Percentiles rank a stretch among this genome's conserved stretches.
Evolutionary conservation across 2,797 vertebrate genomes (phyloP).

Genomic region (Varecia variegata): DNA sequence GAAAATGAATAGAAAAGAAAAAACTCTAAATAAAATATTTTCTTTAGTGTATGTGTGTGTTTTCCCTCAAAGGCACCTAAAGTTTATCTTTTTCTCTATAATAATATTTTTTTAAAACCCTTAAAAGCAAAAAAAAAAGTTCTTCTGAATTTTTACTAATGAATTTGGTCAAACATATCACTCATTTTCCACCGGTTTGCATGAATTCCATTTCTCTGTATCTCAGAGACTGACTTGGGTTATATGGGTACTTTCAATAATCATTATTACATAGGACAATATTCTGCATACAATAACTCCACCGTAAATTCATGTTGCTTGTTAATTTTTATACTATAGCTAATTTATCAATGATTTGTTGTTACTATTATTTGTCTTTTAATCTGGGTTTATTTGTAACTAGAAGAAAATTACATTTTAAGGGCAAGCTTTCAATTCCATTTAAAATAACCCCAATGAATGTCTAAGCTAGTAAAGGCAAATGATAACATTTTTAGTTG

Average conservation of each 20-base stretch:
- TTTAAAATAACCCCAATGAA: slow-evolving; percentile 17
- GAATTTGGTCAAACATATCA: neutral
- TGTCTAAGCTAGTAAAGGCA: neutral
- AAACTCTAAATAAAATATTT: neutral
- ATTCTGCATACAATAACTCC: neutral
- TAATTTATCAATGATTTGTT: neutral
- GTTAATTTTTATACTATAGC: neutral
- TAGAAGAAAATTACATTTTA: slow-evolving; percentile 35
- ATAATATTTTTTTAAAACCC: neutral
- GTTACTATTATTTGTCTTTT: neutral
- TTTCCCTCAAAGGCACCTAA: neutral
- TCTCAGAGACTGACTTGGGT: neutral
- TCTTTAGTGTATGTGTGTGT: neutral
- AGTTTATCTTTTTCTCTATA: neutral
- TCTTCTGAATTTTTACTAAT: slow-evolving; percentile 2
- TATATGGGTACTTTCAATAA: neutral
- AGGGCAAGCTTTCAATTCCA: neutral
- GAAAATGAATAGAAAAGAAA: neutral
- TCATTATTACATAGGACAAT: neutral
- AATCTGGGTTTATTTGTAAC: neutral
- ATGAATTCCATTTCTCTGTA: neutral
- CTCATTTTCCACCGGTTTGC: neutral
- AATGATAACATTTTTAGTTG: neutral
- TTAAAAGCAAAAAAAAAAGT: neutral
- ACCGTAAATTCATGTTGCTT: neutral